Evolutionary conservation across 2,888 invertebrate species (phyloP), one percentile per base, ranked within the genome.

Genomic region (Napeogenes inachia): DNA sequence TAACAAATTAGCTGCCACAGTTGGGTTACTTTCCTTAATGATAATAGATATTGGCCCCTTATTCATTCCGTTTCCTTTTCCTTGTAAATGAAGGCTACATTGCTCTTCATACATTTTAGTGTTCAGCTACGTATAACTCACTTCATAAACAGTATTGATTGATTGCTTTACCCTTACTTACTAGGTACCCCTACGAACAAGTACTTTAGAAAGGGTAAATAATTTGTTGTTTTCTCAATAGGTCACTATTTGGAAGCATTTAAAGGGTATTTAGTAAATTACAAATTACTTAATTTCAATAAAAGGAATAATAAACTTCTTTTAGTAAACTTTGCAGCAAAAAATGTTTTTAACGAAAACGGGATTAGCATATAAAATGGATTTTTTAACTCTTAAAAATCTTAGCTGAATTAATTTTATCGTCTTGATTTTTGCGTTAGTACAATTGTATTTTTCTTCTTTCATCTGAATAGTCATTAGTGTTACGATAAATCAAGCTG

Each of bases 1-100:
- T 64, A 69, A 69, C 67, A 67, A 71, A 71, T 71, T 69, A 71
- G 69, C 68, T 71, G 69, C 67, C 69, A 69, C 63, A 65, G 67
- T 68, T 63, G 65, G 67, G 58, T 68, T 66, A 61, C 59, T 66
- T 69, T 71, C 62, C 64, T 68, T 69, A 68, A 69, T 69, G 69
- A 64, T 62, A 66, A 69, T 59, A 70, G 66, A 68, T 68, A 68
- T 66, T 65, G 64, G 60, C 64, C 67, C 68, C 64, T 70, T 68
- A 65, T 68, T 70, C 70, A 66, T 68, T 66, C 64, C 45, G 61
- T 62, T 21, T 65, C 58, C 63, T 62, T 63, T 64, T 64, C 59
- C 30, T 50, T 50, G 50, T 64, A 62, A 56, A 61, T 50, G 57
- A 33, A 38, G 30, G 10, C 13, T 61, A 55, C 32, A 46, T 42